A percentile compares a stretch with the other conserved stretches of the same genome.
These are phyloP conservation scores for Caenorhabditis japonica DNA, from an alignment of 2,888 invertebrate genomes.

Conservation along the genomic window DNA sequence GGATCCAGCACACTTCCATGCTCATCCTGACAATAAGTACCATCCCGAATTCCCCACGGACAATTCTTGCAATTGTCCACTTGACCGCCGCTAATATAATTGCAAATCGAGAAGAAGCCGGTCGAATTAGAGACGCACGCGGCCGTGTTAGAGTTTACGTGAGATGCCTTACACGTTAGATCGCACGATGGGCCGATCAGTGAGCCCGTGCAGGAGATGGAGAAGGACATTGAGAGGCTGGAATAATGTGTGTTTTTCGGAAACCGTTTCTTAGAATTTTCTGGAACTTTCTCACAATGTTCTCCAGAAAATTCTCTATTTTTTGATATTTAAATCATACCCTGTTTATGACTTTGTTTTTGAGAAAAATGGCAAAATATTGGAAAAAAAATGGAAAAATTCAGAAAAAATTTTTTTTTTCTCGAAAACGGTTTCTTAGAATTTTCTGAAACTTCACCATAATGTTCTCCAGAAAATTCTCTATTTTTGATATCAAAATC, in stretches of 20 bases:
- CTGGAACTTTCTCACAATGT: too few relatives aligned
- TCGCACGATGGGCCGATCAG: slow-evolving; percentile 73
- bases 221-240: slow-evolving; percentile 62
- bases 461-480: too few relatives aligned
- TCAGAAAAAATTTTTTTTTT: too few relatives aligned
- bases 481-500: slow-evolving; percentile 44
- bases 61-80: slow-evolving; percentile 72
- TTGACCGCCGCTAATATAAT: slow-evolving; percentile 53
- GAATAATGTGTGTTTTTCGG: neutral
- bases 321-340: too few relatives aligned
- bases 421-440: too few relatives aligned
- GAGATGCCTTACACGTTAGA: slow-evolving; percentile 64
- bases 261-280: too few relatives aligned
- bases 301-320: too few relatives aligned
- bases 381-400: too few relatives aligned
- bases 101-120: slow-evolving; percentile 72
- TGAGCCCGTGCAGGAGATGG: slow-evolving; percentile 68
- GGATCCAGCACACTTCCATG: slow-evolving; percentile 62
- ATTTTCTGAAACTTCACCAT: too few relatives aligned
- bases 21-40: slow-evolving; percentile 68
- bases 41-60: slow-evolving; percentile 73
- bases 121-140: slow-evolving; percentile 64
- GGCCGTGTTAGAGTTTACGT: slow-evolving; percentile 55
- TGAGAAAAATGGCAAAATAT: too few relatives aligned
- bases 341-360: too few relatives aligned